These are phyloP conservation scores for silkworm (Bombyx mori) DNA, from an alignment of 1,140 invertebrate genomes.

Conservation along the genomic window ASM3026992v2 NC_085116.1:11723001-11723500, in stretches of 20 bases:
- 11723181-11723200: conserved; percentile 9
- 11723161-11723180: conserved; percentile 30
- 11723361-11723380: too few relatives aligned
- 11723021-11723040: conserved; percentile 69
- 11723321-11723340: too few relatives aligned
- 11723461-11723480: too few relatives aligned
- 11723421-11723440: too few relatives aligned
- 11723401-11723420: too few relatives aligned
- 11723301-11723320: too few relatives aligned
- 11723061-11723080: conserved; percentile 82
- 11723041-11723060: conserved; percentile 84
- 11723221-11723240: neutral
- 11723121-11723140: conserved; percentile 84
- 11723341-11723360: too few relatives aligned
- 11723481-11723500: too few relatives aligned
- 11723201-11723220: neutral
- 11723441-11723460: too few relatives aligned
- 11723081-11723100: conserved; percentile 88
- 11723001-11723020: neutral
- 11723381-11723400: too few relatives aligned
- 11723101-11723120: conserved; percentile 90
- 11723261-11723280: too few relatives aligned
- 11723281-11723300: too few relatives aligned
- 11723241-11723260: neutral
- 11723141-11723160: conserved; percentile 79